Percentiles rank a stretch among this genome's conserved stretches.
Evolutionary conservation across 2,888 invertebrate genomes (phyloP).

Genomic region (Lordiphosa fenestrarum): DNA sequence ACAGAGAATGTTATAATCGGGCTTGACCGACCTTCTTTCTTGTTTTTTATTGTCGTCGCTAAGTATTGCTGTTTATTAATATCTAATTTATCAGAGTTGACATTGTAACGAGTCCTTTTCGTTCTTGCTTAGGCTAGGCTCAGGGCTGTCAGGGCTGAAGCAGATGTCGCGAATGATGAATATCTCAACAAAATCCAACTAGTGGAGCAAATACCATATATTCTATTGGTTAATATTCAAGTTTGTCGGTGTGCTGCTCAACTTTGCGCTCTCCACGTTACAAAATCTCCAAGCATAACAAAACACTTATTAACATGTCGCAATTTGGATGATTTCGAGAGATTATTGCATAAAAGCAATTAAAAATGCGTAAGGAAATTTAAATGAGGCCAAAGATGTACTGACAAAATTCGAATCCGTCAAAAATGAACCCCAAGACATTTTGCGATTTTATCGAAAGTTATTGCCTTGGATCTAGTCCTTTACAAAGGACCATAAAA

Average conservation of each 20-base stretch:
- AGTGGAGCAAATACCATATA: slow-evolving; percentile 10
- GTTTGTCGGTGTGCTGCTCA: slow-evolving; percentile 36
- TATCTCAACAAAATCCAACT: slow-evolving; percentile 18
- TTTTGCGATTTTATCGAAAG: slow-evolving; percentile 20
- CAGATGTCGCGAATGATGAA: slow-evolving; percentile 9
- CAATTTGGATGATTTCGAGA: slow-evolving; percentile 17
- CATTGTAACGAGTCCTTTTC: too few species aligned
- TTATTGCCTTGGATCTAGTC: slow-evolving; percentile 14
- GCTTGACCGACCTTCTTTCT: too few species aligned
- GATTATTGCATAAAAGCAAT: slow-evolving; percentile 7
- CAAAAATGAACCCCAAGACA: slow-evolving; percentile 6
- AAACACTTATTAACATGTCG: slow-evolving; percentile 21
- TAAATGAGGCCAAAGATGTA: neutral
- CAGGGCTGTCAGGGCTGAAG: too few species aligned
- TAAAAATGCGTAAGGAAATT: neutral
- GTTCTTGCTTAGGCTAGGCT: too few species aligned
- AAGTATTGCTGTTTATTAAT: too few species aligned
- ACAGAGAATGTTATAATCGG: too few species aligned
- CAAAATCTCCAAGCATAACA: slow-evolving; percentile 15
- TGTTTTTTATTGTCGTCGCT: too few species aligned
- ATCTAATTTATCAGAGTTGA: too few species aligned
- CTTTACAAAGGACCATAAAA: slow-evolving; percentile 7
- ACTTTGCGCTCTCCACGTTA: slow-evolving; percentile 30
- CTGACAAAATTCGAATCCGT: neutral
- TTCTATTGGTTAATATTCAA: slow-evolving; percentile 21